Percentiles rank a stretch among this genome's conserved stretches.
Evolutionary conservation across 2,113 vertebrate species (phyloP).

Genomic region (Otis tarda): DNA sequence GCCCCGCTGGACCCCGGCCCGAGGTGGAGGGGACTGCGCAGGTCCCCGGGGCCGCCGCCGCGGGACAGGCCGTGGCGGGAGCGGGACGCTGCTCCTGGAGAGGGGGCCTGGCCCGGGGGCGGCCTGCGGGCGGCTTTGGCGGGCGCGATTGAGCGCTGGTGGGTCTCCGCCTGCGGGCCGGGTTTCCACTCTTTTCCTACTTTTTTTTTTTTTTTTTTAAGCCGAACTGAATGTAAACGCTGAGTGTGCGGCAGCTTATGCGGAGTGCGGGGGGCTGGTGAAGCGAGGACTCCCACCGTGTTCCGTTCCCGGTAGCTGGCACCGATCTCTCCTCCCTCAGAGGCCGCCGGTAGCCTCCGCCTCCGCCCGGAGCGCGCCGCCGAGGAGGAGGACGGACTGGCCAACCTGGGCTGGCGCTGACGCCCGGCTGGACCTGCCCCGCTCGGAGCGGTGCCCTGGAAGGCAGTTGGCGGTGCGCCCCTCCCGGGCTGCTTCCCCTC

Average conservation of each 20-base stretch:
- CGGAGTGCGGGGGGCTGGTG: neutral
- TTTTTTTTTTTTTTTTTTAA: neutral
- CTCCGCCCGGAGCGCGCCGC: neutral
- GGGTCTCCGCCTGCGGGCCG: too few relatives aligned
- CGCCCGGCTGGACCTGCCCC: fast-evolving
- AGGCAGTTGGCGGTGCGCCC: fast-evolving
- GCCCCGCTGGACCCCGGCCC: too few relatives aligned
- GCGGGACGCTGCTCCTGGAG: neutral
- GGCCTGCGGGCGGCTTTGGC: neutral
- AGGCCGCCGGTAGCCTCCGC: neutral
- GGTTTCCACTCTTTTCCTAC: neutral
- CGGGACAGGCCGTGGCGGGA: too few relatives aligned
- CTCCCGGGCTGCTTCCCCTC: fast-evolving
- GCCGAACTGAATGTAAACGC: neutral
- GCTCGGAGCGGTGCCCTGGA: fast-evolving
- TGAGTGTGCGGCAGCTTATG: fast-evolving
- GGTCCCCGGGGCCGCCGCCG: too few relatives aligned
- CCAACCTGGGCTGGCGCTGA: fast-evolving
- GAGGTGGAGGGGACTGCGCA: too few relatives aligned
- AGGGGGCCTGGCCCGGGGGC: too few relatives aligned
- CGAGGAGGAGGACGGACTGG: fast-evolving
- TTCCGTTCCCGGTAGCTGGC: neutral
- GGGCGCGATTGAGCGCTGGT: neutral
- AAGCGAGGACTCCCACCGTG: neutral
- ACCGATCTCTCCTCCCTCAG: fast-evolving